A percentile compares a stretch with the other conserved stretches of the same genome.
Evolutionary conservation across 2,113 vertebrate genomes (phyloP).

Genomic region (Thalassarche chlororhynchos): DNA sequence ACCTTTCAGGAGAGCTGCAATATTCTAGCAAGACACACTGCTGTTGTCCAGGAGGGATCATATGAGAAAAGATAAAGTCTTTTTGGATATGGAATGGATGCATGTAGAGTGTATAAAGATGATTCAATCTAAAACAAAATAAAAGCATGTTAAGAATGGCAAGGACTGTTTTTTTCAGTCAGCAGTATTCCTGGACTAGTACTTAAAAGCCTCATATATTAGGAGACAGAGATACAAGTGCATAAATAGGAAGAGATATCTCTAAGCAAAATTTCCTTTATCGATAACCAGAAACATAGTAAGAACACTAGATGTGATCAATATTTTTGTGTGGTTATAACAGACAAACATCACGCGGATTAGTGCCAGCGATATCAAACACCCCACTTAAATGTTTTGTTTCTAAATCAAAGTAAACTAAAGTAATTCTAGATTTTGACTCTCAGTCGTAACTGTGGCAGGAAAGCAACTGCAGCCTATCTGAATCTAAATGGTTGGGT

Average conservation of each 20-base stretch:
- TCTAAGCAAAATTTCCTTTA: neutral
- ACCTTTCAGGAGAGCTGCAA: neutral
- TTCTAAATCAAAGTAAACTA: neutral
- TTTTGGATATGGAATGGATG: neutral
- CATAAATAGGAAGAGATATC: too few species aligned
- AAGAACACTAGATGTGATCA: neutral
- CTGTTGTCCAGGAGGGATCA: neutral
- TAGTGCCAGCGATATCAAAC: neutral
- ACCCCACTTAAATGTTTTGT: neutral
- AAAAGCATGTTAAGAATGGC: neutral
- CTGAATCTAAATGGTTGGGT: neutral
- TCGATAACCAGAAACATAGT: neutral
- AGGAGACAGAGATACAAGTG: neutral
- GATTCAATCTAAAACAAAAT: neutral
- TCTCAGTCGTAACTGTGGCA: neutral
- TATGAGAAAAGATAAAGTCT: neutral
- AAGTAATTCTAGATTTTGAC: neutral
- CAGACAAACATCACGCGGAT: rapidly evolving
- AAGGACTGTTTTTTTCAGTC: neutral
- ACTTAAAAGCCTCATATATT: neutral
- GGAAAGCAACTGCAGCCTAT: neutral
- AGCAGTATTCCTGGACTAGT: neutral
- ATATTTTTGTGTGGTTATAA: neutral
- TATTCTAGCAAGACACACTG: neutral
- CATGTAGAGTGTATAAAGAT: neutral